Evolutionary conservation across 2,888 invertebrate species (phyloP), one percentile per base, ranked within the genome.

Genomic region (Drosophila villosipedis): DNA sequence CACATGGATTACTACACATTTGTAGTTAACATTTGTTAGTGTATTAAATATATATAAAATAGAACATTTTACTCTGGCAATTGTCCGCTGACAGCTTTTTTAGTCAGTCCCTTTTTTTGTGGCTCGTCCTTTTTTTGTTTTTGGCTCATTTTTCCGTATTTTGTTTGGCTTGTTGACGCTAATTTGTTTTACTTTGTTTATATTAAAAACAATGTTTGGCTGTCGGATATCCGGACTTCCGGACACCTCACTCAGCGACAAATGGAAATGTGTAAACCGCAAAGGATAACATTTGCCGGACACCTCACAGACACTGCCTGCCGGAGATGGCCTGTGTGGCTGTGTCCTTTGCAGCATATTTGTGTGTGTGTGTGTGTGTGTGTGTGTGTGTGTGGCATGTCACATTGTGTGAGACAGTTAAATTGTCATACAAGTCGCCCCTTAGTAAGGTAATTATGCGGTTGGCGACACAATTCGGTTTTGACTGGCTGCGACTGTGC

Each of bases 151-250:
- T 47, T 47, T 28, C 25, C 16, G 47, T 47, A 47, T 47, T 47
- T 47, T 47, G 62, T 60, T 37, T 75, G 68, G 68, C 76, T 73
- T 75, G 72, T 75, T 78, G 73, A 60, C 69, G 83, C 85, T 89
- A 87, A 89, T 90, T 90, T 86, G 84, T 88, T 88, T 83, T 80
- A 88, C 84, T 89, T 89, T 90, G 91, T 86, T 89, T 91, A 86
- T 90, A 86, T 86, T 88, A 86, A 80, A 90, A 89, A 84, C 80
- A 90, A 74, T 84, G 88, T 82, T 82, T 68, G 86, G 72, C 70
- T 67, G 66, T 55, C 72, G 66, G 59, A 76, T 79, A 63, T 79
- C 70, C 74, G 76, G 58, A 58, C 49, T 71, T 68, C 54, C 54
- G 68, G 33, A 68, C 60, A 76, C 68, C 80, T 77, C 80, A 65